A percentile compares a stretch with the other conserved stretches of the same genome.
Conservation (phyloP, 2,797 vertebrate species). For the Holocentrus rufus region DNA sequence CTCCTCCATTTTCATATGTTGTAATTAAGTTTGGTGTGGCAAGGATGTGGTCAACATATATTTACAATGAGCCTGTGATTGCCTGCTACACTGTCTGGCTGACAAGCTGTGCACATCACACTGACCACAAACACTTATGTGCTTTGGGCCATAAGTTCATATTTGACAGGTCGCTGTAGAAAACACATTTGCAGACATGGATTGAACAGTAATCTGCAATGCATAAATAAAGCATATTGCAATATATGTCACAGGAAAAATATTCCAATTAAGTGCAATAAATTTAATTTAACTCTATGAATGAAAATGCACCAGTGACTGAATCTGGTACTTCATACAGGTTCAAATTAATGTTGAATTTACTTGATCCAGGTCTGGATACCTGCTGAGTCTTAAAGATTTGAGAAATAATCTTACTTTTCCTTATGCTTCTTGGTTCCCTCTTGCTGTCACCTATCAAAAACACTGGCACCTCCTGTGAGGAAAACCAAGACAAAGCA, state of each 20-base stretch:
- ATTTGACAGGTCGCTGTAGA: not conserved
- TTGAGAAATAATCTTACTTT: constrained; percentile 64
- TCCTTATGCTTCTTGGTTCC: constrained; percentile 83
- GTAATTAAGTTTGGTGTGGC: constrained; percentile 34
- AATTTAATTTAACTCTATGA: too few relatives aligned
- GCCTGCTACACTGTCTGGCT: constrained; percentile 9
- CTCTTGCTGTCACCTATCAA: constrained; percentile 77
- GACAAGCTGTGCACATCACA: constrained; percentile 14
- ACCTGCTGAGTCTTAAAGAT: too few relatives aligned
- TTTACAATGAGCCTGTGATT: constrained; percentile 34
- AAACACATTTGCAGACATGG: not conserved
- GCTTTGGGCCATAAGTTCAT: not conserved
- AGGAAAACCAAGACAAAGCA: constrained; percentile 7
- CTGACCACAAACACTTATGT: constrained; percentile 18
- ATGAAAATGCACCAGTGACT: too few relatives aligned
- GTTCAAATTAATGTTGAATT: too few relatives aligned
- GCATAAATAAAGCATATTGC: too few relatives aligned
- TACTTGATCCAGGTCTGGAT: too few relatives aligned
- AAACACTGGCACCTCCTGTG: constrained; percentile 81
- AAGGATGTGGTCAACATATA: constrained; percentile 47
- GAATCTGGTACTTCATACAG: too few relatives aligned
- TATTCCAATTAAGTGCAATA: too few relatives aligned
- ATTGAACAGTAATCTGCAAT: not conserved
- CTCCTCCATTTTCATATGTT: constrained; percentile 8
- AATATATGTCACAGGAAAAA: too few relatives aligned